A percentile compares a stretch with the other conserved stretches of the same genome.
Conservation (phyloP, 2,888 invertebrate species). For the Zonitis immaculata region DNA sequence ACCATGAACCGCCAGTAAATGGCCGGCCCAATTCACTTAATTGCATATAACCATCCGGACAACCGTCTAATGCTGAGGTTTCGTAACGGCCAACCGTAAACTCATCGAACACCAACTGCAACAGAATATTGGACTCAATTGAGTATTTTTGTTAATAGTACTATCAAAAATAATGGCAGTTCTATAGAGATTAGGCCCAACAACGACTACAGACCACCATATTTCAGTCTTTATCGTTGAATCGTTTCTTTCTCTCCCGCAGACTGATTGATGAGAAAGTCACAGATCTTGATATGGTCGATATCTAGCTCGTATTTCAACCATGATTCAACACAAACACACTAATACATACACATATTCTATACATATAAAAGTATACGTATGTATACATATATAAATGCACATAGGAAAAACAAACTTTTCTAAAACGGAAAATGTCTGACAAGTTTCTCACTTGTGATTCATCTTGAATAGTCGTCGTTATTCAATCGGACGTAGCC, state of each 20-base stretch:
- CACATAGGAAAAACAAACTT: background rate
- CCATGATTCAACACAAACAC: background rate
- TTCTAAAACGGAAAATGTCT: background rate
- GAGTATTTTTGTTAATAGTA: too few relatives aligned
- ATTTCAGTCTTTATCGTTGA: background rate
- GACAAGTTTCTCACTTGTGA: background rate
- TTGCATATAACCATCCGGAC: slow-evolving; percentile 86
- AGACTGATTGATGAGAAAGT: slow-evolving; percentile 1
- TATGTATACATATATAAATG: too few relatives aligned
- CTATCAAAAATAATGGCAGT: too few relatives aligned
- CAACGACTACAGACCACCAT: background rate
- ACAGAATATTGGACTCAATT: too few relatives aligned
- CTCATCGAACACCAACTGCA: slow-evolving; percentile 77
- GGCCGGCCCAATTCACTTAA: slow-evolving; percentile 80
- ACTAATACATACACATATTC: background rate
- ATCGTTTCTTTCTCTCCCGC: background rate
- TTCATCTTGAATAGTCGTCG: background rate
- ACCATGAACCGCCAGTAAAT: slow-evolving; percentile 88
- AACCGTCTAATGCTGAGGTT: slow-evolving; percentile 67
- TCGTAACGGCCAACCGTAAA: slow-evolving; percentile 83
- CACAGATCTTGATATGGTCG: background rate
- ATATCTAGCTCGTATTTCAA: background rate
- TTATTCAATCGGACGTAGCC: background rate
- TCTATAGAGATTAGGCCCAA: background rate
- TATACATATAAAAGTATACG: background rate